phyloP scores from a whole-genome alignment of 2,797 vertebrate species.

The Melanotaenia boesemani region DNA sequence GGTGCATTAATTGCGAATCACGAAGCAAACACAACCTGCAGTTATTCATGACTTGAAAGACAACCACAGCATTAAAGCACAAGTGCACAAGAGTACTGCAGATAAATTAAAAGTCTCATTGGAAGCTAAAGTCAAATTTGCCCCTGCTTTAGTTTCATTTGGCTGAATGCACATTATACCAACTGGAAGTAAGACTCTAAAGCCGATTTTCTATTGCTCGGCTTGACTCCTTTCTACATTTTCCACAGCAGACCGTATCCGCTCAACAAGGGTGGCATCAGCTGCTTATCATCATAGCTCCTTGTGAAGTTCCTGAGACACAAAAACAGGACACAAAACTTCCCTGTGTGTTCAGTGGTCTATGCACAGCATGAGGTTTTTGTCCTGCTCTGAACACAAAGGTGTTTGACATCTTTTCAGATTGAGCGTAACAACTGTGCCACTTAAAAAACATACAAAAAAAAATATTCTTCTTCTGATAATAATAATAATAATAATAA shows the following conservation, averaged over 20 bases:
- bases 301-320: neutral
- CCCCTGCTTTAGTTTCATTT: neutral
- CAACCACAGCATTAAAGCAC: neutral
- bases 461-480: neutral
- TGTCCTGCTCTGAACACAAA: neutral
- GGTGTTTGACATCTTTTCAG: neutral
- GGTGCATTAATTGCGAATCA: neutral
- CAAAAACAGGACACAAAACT: neutral
- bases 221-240: neutral
- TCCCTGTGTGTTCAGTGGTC: neutral
- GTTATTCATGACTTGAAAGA: conserved; percentile 7
- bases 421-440: neutral
- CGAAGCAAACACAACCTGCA: neutral
- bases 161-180: neutral
- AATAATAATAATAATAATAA: neutral
- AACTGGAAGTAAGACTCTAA: neutral
- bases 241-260: neutral
- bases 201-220: neutral
- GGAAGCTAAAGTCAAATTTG: neutral
- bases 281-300: neutral
- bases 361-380: neutral
- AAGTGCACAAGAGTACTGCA: neutral
- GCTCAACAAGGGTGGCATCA: neutral
- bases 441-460: neutral
- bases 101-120: neutral